Conservation (phyloP, 2,113 vertebrate species). For the Lamprotornis superbus region DNA sequence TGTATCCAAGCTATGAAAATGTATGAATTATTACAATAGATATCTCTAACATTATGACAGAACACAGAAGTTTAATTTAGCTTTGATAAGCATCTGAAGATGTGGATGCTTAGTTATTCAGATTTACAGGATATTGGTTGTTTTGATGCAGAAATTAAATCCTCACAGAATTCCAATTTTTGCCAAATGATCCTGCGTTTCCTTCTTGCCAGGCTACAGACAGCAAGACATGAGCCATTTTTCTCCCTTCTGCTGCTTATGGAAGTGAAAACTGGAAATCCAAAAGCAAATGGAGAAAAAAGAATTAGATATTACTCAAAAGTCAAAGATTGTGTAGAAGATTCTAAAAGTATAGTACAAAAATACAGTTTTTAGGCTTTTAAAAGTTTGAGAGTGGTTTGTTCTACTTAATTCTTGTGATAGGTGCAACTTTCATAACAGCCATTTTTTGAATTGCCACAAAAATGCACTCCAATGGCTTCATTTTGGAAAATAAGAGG, state of each 20-base stretch:
- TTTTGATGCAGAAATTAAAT: neutral
- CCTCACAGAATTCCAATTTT: neutral
- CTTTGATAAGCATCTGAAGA: neutral
- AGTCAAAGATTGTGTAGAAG: neutral
- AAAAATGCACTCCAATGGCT: neutral
- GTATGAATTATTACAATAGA: neutral
- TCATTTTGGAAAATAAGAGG: neutral
- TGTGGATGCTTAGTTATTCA: neutral
- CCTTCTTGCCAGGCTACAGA: neutral
- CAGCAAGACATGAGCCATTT: neutral
- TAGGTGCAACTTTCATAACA: neutral
- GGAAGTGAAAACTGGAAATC: neutral
- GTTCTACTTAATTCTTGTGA: neutral
- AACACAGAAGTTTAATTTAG: neutral
- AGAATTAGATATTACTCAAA: neutral
- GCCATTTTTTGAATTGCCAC: neutral
- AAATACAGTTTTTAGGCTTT: neutral
- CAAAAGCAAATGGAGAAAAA: neutral
- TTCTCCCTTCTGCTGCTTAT: neutral
- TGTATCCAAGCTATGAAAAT: neutral
- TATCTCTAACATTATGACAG: neutral
- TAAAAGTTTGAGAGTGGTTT: neutral
- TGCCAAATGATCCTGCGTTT: neutral
- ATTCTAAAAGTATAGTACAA: neutral
- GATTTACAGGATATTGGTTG: neutral